Evolutionary conservation across 2,797 vertebrate species (phyloP).

Genomic region (Falco naumanni): DNA sequence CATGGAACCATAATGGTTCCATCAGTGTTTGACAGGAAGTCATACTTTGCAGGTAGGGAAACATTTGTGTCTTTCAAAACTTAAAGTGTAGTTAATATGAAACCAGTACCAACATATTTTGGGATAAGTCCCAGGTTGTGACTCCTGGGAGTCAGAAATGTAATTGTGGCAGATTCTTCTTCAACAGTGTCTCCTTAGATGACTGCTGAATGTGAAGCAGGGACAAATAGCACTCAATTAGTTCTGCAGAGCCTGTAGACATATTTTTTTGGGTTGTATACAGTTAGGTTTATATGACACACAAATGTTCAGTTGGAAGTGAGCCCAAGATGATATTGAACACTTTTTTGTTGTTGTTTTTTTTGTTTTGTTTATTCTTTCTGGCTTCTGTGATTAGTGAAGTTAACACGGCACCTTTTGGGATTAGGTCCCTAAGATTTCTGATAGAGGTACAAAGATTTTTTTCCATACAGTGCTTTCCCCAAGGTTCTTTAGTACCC

Average conservation of each 20-base stretch:
- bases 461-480: neutral
- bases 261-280: neutral
- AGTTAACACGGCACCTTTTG: neutral
- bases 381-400: neutral
- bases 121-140: neutral
- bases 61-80: neutral
- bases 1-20: neutral
- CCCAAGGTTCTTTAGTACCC: neutral
- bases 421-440: neutral
- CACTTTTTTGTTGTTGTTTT: neutral
- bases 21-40: neutral
- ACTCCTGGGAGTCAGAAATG: neutral
- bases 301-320: neutral
- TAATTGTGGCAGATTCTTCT: neutral
- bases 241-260: neutral
- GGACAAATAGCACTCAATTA: neutral
- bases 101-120: neutral
- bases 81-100: neutral
- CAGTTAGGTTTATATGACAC: neutral
- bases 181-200: neutral
- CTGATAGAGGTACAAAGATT: neutral
- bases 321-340: neutral
- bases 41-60: neutral
- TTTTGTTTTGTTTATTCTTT: neutral
- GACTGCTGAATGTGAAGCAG: neutral